Evolutionary conservation across 2,797 vertebrate genomes (phyloP).

Genomic region (Huso huso): DNA sequence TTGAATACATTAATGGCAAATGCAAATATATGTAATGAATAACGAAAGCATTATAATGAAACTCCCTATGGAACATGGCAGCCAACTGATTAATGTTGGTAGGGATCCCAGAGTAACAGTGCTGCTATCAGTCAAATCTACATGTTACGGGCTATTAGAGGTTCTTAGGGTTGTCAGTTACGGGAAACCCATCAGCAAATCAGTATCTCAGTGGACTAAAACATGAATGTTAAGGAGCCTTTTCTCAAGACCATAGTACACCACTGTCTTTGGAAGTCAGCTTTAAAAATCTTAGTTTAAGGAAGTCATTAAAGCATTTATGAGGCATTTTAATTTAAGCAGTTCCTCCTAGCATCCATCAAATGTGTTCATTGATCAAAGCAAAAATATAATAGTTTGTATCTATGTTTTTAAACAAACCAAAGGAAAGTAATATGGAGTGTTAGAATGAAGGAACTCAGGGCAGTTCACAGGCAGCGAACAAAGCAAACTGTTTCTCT

Average conservation of each 20-base stretch:
- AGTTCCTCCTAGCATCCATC: constrained; percentile 40
- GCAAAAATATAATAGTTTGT: constrained; percentile 33
- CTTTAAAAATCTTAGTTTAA: constrained; percentile 51
- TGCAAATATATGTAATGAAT: constrained; percentile 5
- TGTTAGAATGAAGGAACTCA: too few species aligned
- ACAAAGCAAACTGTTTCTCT: too few species aligned
- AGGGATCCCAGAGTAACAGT: constrained; percentile 39
- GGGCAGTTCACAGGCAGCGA: too few species aligned
- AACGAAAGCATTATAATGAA: neutral
- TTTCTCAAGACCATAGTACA: constrained; percentile 41
- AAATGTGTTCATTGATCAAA: constrained; percentile 42
- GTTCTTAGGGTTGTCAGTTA: constrained; percentile 57
- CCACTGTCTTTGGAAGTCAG: constrained; percentile 13
- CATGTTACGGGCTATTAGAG: constrained; percentile 41
- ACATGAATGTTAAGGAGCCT: constrained; percentile 50
- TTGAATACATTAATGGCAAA: neutral
- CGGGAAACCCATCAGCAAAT: constrained; percentile 50
- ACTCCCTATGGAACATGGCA: neutral
- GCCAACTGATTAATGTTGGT: constrained; percentile 22
- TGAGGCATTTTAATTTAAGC: constrained; percentile 63
- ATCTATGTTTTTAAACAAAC: too few species aligned
- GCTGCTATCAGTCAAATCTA: constrained; percentile 44
- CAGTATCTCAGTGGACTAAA: constrained; percentile 55
- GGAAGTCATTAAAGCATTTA: constrained; percentile 52
- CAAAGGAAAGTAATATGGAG: too few species aligned